Evolutionary conservation across 2,797 vertebrate species (phyloP), one percentile per base, ranked within the genome.

Genomic region (Gadopsis bispinosus): DNA sequence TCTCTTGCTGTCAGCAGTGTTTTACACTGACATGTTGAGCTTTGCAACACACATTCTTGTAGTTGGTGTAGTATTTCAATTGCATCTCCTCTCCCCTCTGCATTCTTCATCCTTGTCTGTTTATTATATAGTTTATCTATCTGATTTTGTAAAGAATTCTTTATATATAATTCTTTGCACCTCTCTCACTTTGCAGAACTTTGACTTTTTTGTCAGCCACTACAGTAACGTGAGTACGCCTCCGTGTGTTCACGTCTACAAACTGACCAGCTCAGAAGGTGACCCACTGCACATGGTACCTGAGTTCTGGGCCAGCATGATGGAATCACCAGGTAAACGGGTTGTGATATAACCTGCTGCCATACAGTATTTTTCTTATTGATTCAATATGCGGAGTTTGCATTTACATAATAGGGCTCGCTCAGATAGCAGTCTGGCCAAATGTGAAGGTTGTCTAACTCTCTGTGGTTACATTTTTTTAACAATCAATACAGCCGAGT

Each of bases 261-360:
- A 97, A 89, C 96, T 99, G 89, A 95, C 91, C 0, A 95, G 96
- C 79, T 88, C 96, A 0, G 97, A 97, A 0, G 93, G 94, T 0
- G 95, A 97, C 87, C 95, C 96, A 0, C 92, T 97, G 33, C 96
- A 96, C 91, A 94, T 95, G 87, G 95, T 96, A 55, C 97, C 97
- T 0, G 97, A 97, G 65, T 98, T 99, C 81, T 99, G 98, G 97
- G 97, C 98, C 83, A 99, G 97, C 93, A 97, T 99, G 97, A 99
- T 99, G 97, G 98, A 99, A 85, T 96, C 98, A 0, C 96, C 97
- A 94, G 97, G 98, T 98, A 93, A 96, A 69, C 45, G 4, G 5
- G 12, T 37, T 26, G 11, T 48, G 51, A 60, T 22, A 22, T 19
- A 5, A 73, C 58, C 29, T n/a, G 26, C 10, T 3, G 0, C 17